Conservation (phyloP, 2,113 vertebrate species). For the Sylvilagus bachmani region DNA sequence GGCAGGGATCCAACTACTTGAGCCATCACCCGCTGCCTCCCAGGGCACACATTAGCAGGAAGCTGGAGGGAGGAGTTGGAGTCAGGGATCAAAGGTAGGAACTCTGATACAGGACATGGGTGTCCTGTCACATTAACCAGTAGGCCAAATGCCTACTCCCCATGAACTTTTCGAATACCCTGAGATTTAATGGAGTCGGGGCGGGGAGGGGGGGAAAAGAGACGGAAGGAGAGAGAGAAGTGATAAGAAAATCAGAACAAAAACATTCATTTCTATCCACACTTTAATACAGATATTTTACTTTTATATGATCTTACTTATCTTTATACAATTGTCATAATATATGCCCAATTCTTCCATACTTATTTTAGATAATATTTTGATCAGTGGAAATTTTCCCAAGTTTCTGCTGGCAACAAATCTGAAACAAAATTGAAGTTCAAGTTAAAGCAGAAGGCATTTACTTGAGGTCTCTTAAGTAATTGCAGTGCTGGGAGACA, state of each 20-base stretch:
- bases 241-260: not conserved
- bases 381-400: not conserved
- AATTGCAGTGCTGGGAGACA: not conserved
- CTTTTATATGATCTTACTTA: not conserved
- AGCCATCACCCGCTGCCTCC: too few species aligned
- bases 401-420: not conserved
- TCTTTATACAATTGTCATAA: not conserved
- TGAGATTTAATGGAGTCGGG: too few species aligned
- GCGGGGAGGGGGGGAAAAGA: not conserved
- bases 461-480: not conserved
- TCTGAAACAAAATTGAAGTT: not conserved
- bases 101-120: too few species aligned
- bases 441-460: not conserved
- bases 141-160: too few species aligned
- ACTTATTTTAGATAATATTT: conserved; percentile 25
- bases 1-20: too few species aligned
- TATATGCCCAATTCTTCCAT: not conserved
- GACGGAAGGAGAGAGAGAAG: not conserved
- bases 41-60: too few species aligned
- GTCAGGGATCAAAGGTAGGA: too few species aligned
- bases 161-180: too few species aligned
- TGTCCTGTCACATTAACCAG: too few species aligned
- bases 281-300: not conserved
- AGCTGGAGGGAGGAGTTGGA: too few species aligned
- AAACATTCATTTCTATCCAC: not conserved